Base-by-base conservation (phyloP, 2,113 vertebrate species). In the Chionodraco myersi region DNA sequence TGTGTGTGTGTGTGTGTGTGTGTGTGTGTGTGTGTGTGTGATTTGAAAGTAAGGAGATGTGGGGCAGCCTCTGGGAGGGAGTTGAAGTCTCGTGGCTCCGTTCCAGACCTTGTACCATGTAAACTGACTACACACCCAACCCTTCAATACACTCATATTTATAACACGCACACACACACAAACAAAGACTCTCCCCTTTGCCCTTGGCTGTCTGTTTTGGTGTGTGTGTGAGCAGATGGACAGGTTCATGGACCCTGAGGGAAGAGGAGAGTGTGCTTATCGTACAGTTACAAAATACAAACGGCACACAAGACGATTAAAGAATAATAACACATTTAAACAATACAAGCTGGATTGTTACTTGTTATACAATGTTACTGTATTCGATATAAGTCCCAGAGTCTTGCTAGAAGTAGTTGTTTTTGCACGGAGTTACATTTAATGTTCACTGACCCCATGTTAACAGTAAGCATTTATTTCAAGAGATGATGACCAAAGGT, bases 51-150 rank as follows among this genome's bases (percentile, higher is more conserved):
- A 76, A 86, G 72, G 30, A 72, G 61, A 88, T 59, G 72, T 75
- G 76, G 67, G 73, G 80, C 66, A 53, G 75, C 78, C 78, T 81
- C 56, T 71, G 88, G 61, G 84, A 89, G 65, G 70, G 44, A 82
- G 73, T 70, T 93, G 92, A 94, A 92, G 86, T 88, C 79, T 89
- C 72, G 90, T 95, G 95, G 95, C 94, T 93, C 84, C 54, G 80
- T 72, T 95, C 94, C 94, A 95, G 93, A 94, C 91, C 92, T 94
- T 94, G 93, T 91, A 86, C 85, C 75, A 83, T 87, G 86, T 91
- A 88, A 92, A 91, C 82, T 82, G 85, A 89, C 80, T 84, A 63
- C 84, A 87, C 85, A 83, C 62, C 15, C 74, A 70, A 75, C 73
- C 71, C 53, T 52, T 73, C 59, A 83, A 89, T 84, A 70, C 72